phyloP scores from a whole-genome alignment of 2,113 vertebrate species.

The Agapornis roseicollis region DNA sequence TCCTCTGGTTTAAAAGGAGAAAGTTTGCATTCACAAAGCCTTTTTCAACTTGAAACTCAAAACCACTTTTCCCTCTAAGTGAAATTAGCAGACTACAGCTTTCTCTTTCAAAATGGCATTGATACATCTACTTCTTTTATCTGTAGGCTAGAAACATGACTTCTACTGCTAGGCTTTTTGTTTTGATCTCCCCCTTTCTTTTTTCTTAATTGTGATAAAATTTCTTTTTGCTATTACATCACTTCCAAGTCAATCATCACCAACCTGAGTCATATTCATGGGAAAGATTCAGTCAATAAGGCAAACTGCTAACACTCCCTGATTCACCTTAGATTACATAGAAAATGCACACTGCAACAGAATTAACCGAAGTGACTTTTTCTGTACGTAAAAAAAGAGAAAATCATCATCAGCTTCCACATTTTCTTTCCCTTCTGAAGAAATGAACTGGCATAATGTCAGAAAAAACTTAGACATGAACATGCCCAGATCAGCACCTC shows the following conservation, averaged over 20 bases:
- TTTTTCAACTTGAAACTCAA: not conserved
- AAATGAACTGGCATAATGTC: not conserved
- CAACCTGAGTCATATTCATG: not conserved
- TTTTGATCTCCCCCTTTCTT: not conserved
- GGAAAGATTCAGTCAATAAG: not conserved
- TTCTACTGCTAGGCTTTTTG: not conserved
- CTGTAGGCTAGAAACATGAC: not conserved
- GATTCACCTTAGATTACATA: not conserved
- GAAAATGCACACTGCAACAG: not conserved
- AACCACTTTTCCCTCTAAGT: not conserved
- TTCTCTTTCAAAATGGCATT: not conserved
- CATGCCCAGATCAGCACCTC: not conserved
- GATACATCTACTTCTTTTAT: not conserved
- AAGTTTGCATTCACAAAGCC: not conserved
- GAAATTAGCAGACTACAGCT: not conserved
- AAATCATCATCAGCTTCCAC: not conserved
- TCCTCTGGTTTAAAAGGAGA: not conserved
- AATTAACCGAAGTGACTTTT: not conserved
- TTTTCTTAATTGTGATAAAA: not conserved
- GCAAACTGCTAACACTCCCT: not conserved
- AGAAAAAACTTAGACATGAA: not conserved
- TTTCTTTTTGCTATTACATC: not conserved
- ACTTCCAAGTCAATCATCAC: constrained; percentile 1
- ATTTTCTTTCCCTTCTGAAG: not conserved
- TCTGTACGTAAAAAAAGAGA: not conserved